These are phyloP conservation scores for Patella caerulea DNA, from an alignment of 2,888 invertebrate species.

Conservation along the genomic window DNA sequence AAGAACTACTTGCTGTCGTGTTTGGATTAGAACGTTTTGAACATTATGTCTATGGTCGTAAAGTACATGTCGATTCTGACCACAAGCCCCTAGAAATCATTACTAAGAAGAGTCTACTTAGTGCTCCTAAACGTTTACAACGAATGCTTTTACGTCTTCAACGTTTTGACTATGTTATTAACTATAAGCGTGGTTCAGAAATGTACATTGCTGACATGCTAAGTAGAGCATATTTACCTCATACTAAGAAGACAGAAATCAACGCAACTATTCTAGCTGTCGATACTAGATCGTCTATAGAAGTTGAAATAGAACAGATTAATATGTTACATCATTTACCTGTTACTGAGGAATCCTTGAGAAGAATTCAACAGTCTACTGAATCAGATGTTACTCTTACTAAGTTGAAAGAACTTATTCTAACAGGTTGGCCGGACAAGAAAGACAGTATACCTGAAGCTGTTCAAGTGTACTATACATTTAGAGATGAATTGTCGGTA, in stretches of 20 bases:
- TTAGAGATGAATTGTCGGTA: constrained; percentile 34
- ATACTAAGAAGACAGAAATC: too few species aligned
- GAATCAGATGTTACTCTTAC: too few species aligned
- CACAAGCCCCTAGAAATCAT: constrained; percentile 43
- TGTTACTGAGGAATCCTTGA: too few species aligned
- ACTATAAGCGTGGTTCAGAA: constrained; percentile 35
- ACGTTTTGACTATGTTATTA: constrained; percentile 36
- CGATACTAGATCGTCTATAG: too few species aligned
- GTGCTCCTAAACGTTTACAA: constrained; percentile 41
- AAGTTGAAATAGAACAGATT: too few species aligned
- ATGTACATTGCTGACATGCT: constrained; percentile 39
- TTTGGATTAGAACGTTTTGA: constrained; percentile 40
- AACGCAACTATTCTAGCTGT: too few species aligned
- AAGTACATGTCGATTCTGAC: constrained; percentile 33
- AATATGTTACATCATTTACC: too few species aligned
- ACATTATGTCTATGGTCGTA: constrained; percentile 38
- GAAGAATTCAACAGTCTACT: too few species aligned
- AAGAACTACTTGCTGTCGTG: constrained; percentile 42
- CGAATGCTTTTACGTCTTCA: constrained; percentile 45
- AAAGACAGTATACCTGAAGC: constrained; percentile 21
- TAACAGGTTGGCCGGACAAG: constrained; percentile 35
- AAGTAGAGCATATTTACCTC: constrained; percentile 27
- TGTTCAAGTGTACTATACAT: constrained; percentile 32
- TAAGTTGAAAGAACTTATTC: constrained; percentile 4
- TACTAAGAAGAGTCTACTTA: constrained; percentile 11